Evolutionary conservation across 2,113 vertebrate genomes (phyloP).

Genomic region (Hepsetus odoe): DNA sequence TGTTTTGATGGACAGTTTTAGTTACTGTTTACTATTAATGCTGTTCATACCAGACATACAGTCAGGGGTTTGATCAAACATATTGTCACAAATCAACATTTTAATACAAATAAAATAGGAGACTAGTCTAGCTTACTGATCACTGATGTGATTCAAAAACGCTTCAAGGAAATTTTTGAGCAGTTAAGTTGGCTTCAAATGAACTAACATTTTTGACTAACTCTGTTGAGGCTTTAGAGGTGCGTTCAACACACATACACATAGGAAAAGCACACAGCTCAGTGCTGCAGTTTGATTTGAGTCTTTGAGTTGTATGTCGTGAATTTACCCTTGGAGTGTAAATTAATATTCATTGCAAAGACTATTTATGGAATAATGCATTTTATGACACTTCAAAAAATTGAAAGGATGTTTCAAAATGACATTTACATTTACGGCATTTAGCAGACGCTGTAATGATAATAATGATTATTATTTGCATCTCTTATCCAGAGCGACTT

Average conservation of each 20-base stretch:
- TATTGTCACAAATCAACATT: neutral
- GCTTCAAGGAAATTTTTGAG: neutral
- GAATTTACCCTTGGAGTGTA: neutral
- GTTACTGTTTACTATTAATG: neutral
- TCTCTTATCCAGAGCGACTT: too few relatives aligned
- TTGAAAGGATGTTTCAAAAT: too few relatives aligned
- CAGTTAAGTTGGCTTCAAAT: neutral
- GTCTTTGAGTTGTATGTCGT: neutral
- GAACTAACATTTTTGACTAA: too few relatives aligned
- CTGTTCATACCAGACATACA: neutral
- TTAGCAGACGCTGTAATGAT: too few relatives aligned
- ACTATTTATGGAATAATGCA: neutral
- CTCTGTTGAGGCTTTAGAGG: too few relatives aligned
- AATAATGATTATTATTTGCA: too few relatives aligned
- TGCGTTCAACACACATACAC: neutral
- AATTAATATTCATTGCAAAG: neutral
- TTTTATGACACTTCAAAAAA: too few relatives aligned
- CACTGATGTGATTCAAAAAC: neutral
- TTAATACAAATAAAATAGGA: neutral
- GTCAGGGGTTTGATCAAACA: neutral
- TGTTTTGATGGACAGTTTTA: neutral
- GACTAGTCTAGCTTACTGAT: neutral
- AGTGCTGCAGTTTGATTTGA: neutral
- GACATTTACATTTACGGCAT: too few relatives aligned
- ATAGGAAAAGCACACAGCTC: neutral